Evolutionary conservation across 2,888 invertebrate genomes (phyloP), one percentile per base, ranked within the genome.

Genomic region (Acronicta leporina): DNA sequence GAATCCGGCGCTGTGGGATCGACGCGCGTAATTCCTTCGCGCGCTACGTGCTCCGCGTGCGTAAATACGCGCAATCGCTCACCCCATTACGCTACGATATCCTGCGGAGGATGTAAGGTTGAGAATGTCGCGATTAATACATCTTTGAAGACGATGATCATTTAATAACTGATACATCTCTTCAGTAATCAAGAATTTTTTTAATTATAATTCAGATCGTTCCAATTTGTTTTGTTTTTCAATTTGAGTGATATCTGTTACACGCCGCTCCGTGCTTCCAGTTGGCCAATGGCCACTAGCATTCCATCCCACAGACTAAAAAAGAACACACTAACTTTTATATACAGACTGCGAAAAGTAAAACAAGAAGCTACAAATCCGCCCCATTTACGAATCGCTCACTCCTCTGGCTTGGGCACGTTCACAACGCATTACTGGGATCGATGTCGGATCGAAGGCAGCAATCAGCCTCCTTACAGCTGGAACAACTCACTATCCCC

Each of bases 21-120:
- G 87, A 84, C 86, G 90, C 90, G 92, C 92, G 93, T 94, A 92
- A 93, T 94, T 92, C 84, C 88, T 88, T 86, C 83, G 80, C 84
- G 81, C 83, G 84, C 69, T 84, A 94, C 94, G 94, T 93, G 94
- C 82, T 65, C 79, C 40, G 94, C 85, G 87, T 94, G 86, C 87
- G 84, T 81, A 87, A 89, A 75, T 76, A 75, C 80, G 73, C 81
- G 83, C 90, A 85, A 92, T 92, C 89, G 91, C 90, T 89, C 85
- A 87, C 88, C 87, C 87, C 87, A 88, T 88, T 87, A 88, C 88
- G 82, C 76, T 80, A 76, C 81, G 82, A 84, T 85, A 83, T 83
- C 68, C 60, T 47, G 49, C 43, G 49, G 48, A 10, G 49, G 53
- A 8, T 13, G 6, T 49, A 64, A 73, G 56, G 8, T 9, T 54